Evolutionary conservation across 2,888 invertebrate species (phyloP).

Genomic region (Drosophila barbarae): DNA sequence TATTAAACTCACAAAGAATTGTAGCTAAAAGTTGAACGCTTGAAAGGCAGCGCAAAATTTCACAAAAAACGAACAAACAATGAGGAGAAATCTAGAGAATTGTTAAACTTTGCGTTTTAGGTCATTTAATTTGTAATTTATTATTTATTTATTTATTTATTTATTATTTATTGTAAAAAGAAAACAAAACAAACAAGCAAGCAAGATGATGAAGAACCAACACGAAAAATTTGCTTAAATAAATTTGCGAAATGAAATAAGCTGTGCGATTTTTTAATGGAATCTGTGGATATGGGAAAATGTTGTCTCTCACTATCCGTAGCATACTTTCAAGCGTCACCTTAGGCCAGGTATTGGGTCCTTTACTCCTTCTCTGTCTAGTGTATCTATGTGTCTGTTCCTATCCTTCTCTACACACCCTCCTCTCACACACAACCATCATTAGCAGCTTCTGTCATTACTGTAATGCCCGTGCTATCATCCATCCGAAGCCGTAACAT

Average conservation of each 20-base stretch:
- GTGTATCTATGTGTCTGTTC: constrained; percentile 1
- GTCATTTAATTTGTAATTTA: constrained; percentile 70
- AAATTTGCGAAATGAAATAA: constrained; percentile 67
- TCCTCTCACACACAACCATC: constrained; percentile 16
- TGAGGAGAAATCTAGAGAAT: constrained; percentile 33
- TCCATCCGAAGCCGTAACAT: constrained; percentile 33
- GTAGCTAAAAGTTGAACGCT: constrained; percentile 74
- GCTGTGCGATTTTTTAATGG: constrained; percentile 67
- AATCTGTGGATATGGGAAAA: constrained; percentile 48
- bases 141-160: constrained; percentile 72
- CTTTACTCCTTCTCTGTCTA: constrained; percentile 2
- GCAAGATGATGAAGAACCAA: constrained; percentile 50
- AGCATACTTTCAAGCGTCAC: constrained; percentile 64
- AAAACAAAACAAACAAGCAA: constrained; percentile 42
- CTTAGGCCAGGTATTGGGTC: constrained; percentile 36
- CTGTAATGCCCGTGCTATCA: constrained; percentile 22
- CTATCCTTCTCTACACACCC: constrained; percentile 4
- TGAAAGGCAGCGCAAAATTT: constrained; percentile 67
- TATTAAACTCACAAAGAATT: constrained; percentile 50
- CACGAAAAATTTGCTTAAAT: constrained; percentile 66
- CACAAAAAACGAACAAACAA: constrained; percentile 13
- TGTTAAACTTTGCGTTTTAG: constrained; percentile 70
- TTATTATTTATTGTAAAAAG: constrained; percentile 71
- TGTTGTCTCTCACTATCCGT: constrained; percentile 62
- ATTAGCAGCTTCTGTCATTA: constrained; percentile 28